phyloP scores from a whole-genome alignment of 1,140 invertebrate genomes.

The Capitella teleta region DNA sequence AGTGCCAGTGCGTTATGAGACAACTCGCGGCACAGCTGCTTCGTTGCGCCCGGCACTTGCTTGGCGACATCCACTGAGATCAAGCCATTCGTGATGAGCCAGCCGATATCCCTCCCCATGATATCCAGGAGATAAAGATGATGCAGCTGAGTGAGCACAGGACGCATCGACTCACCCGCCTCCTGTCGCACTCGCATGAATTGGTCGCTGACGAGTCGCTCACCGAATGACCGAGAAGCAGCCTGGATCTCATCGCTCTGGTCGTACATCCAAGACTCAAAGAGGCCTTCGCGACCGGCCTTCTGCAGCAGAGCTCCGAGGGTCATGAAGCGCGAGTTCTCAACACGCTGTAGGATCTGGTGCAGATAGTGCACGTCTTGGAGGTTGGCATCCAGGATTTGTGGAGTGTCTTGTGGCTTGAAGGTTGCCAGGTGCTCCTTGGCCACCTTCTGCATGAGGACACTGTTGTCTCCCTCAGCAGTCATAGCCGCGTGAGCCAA shows the following conservation, averaged over 20 bases:
- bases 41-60: conserved; percentile 5
- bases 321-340: conserved; percentile 19
- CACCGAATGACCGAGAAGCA: conserved; percentile 25
- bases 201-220: conserved; percentile 26
- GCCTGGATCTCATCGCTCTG: conserved; percentile 28
- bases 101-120: conserved; percentile 20
- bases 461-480: conserved; percentile 36
- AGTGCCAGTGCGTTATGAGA: conserved; percentile 21
- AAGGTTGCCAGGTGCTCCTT: conserved; percentile 25
- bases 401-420: conserved; percentile 12
- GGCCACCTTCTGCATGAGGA: conserved; percentile 37
- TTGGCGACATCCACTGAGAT: conserved; percentile 10
- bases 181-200: conserved; percentile 17
- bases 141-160: conserved; percentile 20
- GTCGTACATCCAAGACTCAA: conserved; percentile 31
- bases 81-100: conserved; percentile 18
- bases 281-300: conserved; percentile 24
- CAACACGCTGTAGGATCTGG: conserved; percentile 19
- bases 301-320: conserved; percentile 20
- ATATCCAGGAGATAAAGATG: conserved; percentile 21
- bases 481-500: conserved; percentile 34
- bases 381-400: conserved; percentile 10
- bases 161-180: conserved; percentile 14
- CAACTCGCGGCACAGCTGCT: conserved; percentile 21
- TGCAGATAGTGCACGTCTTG: conserved; percentile 16